phyloP scores from a whole-genome alignment of 2,888 invertebrate species.

The Xylophagus ater region DNA sequence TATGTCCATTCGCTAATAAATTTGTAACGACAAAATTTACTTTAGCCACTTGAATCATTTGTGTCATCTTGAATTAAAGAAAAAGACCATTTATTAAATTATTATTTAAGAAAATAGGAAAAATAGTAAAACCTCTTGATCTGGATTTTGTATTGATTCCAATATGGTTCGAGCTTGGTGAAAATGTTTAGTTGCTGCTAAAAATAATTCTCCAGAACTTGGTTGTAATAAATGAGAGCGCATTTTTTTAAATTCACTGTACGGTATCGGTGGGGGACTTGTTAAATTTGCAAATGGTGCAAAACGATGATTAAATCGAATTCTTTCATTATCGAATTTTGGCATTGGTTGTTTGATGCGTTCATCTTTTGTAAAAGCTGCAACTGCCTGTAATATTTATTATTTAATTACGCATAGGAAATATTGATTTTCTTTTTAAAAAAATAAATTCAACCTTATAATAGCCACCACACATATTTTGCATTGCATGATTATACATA shows the following conservation, averaged over 20 bases:
- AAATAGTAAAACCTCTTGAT: slow-evolving; percentile 50
- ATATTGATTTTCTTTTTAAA: background rate
- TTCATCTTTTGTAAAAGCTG: slow-evolving; percentile 78
- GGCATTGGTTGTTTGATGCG: slow-evolving; percentile 75
- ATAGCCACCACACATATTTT: slow-evolving; percentile 90
- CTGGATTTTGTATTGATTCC: slow-evolving; percentile 70
- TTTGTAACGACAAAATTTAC: slow-evolving; percentile 94
- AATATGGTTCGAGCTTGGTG: slow-evolving; percentile 78
- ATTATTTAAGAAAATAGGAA: background rate
- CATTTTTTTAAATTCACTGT: slow-evolving; percentile 79
- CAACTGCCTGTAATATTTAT: slow-evolving; percentile 56
- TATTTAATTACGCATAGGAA: background rate
- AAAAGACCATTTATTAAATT: slow-evolving; percentile 6
- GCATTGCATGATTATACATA: slow-evolving; percentile 80
- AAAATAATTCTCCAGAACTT: slow-evolving; percentile 53
- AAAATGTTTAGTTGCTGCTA: slow-evolving; percentile 82
- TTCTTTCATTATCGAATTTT: slow-evolving; percentile 86
- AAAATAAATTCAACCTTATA: slow-evolving; percentile 55
- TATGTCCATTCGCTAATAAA: slow-evolving; percentile 83
- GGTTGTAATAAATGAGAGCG: slow-evolving; percentile 54
- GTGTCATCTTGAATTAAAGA: slow-evolving; percentile 51
- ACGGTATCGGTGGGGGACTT: slow-evolving; percentile 84
- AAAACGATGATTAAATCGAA: slow-evolving; percentile 90
- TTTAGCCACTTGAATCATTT: slow-evolving; percentile 82
- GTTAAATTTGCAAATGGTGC: slow-evolving; percentile 76